These are phyloP conservation scores for Candoia aspera DNA, from an alignment of 2,113 vertebrate genomes.

Conservation along the genomic window DNA sequence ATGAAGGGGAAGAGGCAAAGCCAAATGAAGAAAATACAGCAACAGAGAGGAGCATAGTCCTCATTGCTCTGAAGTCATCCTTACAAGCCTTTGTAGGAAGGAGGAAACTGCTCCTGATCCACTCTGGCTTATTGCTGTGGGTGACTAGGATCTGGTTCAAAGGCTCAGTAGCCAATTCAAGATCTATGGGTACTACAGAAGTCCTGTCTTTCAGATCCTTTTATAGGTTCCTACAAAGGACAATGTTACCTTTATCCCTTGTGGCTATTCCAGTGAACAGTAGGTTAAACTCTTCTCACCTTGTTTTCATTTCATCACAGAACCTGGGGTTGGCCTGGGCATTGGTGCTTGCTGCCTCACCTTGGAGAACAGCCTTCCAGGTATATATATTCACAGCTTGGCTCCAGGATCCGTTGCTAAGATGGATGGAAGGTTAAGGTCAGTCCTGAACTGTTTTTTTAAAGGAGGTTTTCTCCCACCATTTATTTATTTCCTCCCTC, in stretches of 20 bases:
- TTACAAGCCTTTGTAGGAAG: background rate
- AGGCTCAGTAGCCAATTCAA: background rate
- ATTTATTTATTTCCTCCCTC: background rate
- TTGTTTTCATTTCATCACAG: constrained; percentile 69
- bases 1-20: background rate
- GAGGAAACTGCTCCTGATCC: background rate
- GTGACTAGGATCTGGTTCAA: background rate
- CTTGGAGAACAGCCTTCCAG: constrained; percentile 85
- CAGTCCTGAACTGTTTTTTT: constrained; percentile 30
- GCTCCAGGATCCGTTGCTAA: constrained; percentile 94
- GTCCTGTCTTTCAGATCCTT: constrained; percentile 41
- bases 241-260: constrained; percentile 28
- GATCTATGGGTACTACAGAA: background rate
- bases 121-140: background rate
- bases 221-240: constrained; percentile 33
- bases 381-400: constrained; percentile 95
- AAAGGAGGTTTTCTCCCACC: background rate
- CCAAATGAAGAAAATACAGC: background rate
- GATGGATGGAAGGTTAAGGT: constrained; percentile 95
- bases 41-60: background rate
- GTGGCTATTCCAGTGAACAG: constrained; percentile 26
- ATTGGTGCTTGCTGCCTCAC: constrained; percentile 93
- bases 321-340: constrained; percentile 89
- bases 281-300: background rate
- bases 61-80: background rate